Conservation (phyloP, 2,113 vertebrate genomes). For the Scalopus aquaticus region DNA sequence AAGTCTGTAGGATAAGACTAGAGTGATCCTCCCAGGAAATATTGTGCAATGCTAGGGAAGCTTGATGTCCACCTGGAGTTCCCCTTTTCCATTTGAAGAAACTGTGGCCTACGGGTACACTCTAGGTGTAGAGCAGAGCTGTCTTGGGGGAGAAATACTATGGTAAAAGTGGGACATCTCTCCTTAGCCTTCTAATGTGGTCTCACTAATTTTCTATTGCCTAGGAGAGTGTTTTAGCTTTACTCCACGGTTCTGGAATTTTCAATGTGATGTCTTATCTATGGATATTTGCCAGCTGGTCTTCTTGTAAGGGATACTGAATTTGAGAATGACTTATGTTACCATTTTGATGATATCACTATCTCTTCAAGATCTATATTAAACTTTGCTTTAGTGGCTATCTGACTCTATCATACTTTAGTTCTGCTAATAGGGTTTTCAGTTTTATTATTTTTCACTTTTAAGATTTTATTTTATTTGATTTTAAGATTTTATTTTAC, state of each 20-base stretch:
- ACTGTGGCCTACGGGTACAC: not conserved
- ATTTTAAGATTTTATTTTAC: slow-evolving; percentile 10
- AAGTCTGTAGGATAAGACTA: not conserved
- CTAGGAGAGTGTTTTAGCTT: not conserved
- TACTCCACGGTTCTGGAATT: not conserved
- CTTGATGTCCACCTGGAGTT: not conserved
- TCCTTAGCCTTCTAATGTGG: not conserved
- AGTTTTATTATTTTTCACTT: not conserved
- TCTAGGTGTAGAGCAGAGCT: not conserved
- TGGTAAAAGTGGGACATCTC: not conserved
- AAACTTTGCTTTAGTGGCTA: not conserved
- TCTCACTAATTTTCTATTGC: not conserved
- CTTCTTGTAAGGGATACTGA: not conserved
- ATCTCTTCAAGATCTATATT: not conserved
- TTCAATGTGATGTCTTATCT: not conserved
- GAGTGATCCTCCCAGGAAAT: not conserved
- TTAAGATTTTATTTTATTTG: slow-evolving; percentile 8
- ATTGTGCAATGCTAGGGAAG: not conserved
- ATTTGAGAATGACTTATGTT: not conserved
- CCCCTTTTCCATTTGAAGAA: not conserved
- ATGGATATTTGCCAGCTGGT: not conserved
- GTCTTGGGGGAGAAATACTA: not conserved
- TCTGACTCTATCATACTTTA: not conserved
- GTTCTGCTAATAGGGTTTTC: not conserved
- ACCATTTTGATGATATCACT: not conserved